phyloP scores from a whole-genome alignment of 2,797 vertebrate species.

The Thaleichthys pacificus region DNA sequence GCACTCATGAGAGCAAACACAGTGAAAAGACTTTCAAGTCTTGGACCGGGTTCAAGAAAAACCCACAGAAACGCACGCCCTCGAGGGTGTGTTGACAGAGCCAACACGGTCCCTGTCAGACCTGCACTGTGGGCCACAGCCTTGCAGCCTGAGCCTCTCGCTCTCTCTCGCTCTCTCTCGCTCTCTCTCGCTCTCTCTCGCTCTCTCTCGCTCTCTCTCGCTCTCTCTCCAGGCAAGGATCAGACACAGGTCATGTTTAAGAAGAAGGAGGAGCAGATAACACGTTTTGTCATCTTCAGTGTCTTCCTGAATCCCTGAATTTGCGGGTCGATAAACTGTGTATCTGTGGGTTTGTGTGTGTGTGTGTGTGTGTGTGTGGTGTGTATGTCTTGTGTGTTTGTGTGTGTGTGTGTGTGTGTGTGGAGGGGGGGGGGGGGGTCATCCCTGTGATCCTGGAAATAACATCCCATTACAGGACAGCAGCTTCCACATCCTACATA shows the following conservation, averaged over 20 bases:
- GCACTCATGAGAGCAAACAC: slow-evolving; percentile 65
- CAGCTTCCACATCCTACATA: slow-evolving; percentile 24
- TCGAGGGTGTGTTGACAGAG: slow-evolving; percentile 55
- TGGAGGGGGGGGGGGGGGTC: not conserved
- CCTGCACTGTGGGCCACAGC: slow-evolving; percentile 66
- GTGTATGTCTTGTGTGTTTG: slow-evolving; percentile 1
- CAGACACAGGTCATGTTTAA: slow-evolving; percentile 81
- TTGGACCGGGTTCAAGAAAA: slow-evolving; percentile 45
- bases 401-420: slow-evolving; percentile 2
- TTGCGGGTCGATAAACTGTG: slow-evolving; percentile 14
- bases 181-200: slow-evolving; percentile 40
- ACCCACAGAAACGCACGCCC: slow-evolving; percentile 45
- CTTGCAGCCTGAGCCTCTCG: slow-evolving; percentile 66
- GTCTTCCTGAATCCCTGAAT: slow-evolving; percentile 29
- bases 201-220: slow-evolving; percentile 35
- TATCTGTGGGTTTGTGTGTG: slow-evolving; percentile 8
- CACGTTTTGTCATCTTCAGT: slow-evolving; percentile 58
- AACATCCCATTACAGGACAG: slow-evolving; percentile 61
- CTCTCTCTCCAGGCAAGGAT: slow-evolving; percentile 54
- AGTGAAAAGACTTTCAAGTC: slow-evolving; percentile 58
- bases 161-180: not conserved
- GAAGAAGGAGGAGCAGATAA: slow-evolving; percentile 74
- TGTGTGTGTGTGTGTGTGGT: slow-evolving; percentile 9
- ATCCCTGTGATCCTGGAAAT: slow-evolving; percentile 52
- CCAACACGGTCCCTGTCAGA: slow-evolving; percentile 50